Base-by-base conservation (phyloP, 2,888 invertebrate species). In the Agonopterix heracliana region DNA sequence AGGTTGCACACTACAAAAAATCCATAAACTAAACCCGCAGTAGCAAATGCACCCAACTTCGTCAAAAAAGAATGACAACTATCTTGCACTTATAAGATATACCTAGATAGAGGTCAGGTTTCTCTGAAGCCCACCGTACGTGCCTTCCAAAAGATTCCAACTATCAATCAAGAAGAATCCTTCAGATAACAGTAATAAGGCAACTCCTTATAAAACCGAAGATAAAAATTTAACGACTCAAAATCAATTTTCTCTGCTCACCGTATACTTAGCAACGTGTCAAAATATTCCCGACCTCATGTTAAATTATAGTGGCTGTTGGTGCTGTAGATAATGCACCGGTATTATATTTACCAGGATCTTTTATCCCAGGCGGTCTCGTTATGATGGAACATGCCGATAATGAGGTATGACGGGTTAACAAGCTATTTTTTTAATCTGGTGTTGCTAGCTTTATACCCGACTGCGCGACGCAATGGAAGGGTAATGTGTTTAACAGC, bases 391-490 rank as follows among this genome's bases (percentile, higher is more conserved):
- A 74, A 72, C 71, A 76, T 67, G 60, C 68, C 58, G 74, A 76
- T 80, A 80, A 80, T 79, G 78, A 75, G 71, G 59, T 55, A 52
- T 68, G 71, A 64, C 71, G 62, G 68, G 68, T 73, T 81, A 80
- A 81, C 81, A 79, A 78, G 77, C 71, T 26, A 26, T 26, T 26
- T 26, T 74, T 75, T 80, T 80, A 74, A 78, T 73, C 69, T 61
- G 66, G 67, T 59, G 64, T 63, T 64, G 66, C 55, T 66, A 64
- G 70, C 5, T 26, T 17, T 71, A 68, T 68, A 71, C 69, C 70
- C 64, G 66, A 65, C 63, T 68, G 72, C 74, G 74, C 77, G 79
- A 80, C 81, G 79, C 81, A 70, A 77, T 74, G 78, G 81, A 81
- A 79, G 75, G 73, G 68, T 64, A 72, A 69, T 74, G 74, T 35